Evolutionary conservation across 2,113 vertebrate genomes (phyloP).

Genomic region (Ictalurus furcatus): DNA sequence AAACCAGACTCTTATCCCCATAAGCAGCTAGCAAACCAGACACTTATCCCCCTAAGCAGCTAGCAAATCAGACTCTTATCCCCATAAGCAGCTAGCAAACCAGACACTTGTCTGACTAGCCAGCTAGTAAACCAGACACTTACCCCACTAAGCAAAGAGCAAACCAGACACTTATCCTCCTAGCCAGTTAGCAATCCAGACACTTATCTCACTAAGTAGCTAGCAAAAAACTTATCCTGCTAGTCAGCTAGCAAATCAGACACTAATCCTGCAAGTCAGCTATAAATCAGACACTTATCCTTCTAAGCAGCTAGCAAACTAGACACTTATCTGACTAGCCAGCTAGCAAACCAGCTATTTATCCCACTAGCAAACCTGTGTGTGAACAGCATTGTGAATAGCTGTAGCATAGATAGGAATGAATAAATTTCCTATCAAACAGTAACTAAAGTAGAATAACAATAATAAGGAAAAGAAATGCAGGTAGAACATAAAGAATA

Average conservation of each 20-base stretch:
- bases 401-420: neutral
- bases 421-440: too few species aligned
- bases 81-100: neutral
- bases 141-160: neutral
- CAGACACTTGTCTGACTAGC: neutral
- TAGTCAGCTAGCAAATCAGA: neutral
- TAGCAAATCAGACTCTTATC: neutral
- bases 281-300: neutral
- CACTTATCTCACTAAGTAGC: neutral
- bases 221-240: neutral
- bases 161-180: neutral
- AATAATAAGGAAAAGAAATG: neutral
- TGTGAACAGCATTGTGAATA: neutral
- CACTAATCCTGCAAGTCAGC: too few species aligned
- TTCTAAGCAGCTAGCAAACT: neutral
- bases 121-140: neutral
- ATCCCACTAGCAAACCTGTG: neutral
- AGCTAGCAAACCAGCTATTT: neutral
- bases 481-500: neutral
- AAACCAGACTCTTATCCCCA: too few species aligned
- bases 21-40: too few species aligned
- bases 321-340: neutral
- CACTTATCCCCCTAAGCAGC: neutral
- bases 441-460: neutral
- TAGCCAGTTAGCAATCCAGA: neutral